Evolutionary conservation across 1,140 invertebrate genomes (phyloP), one percentile per base, ranked within the genome.

Genomic region (Drosophila paulistorum): DNA sequence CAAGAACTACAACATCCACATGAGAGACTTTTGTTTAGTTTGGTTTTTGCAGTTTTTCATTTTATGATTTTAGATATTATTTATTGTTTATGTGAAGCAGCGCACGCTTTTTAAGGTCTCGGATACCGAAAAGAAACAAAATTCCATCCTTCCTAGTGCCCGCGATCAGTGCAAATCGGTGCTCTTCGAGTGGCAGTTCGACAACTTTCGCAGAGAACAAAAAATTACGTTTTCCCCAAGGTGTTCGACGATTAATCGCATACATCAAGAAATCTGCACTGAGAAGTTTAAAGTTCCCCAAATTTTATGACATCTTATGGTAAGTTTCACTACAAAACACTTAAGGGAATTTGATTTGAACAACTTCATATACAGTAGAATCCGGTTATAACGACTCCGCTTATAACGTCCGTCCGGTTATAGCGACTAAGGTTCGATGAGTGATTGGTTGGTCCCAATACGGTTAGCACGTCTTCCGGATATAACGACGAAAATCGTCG

Each of bases 61-160:
- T 66, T 79, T 72, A 76, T 64, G 62, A 64, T 66, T 74, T 68
- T 51, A 51, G 65, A 66, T 48, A 23, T 51, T 64, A 66, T 37
- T 68, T 62, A 76, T 81, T 80, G 76, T 81, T 80, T 82, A 71
- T 82, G 70, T 58, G 77, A 77, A 77, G 57, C 68, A 64, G 60
- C 30, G 30, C 30, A 65, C 64, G 58, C 73, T 45, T n/a, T 45
- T 17, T 17, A 7, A 45, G 10, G 42, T 45, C 42, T 45, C 14
- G 42, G 13, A 14, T 45, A 48, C 63, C 41, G n/a, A n/a, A n/a
- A n/a, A n/a, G n/a, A n/a, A 23, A 51, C 2, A 51, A 51, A 23
- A 51, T 51, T 51, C 10, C 17, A 20, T 51, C 45, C 45, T 51
- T 51, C 13, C 17, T 9, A 23, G 45, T 51, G 45, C 11, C 17